These are phyloP conservation scores for Cinara cedri DNA, from an alignment of 2,888 invertebrate genomes.

Conservation along the genomic window DNA sequence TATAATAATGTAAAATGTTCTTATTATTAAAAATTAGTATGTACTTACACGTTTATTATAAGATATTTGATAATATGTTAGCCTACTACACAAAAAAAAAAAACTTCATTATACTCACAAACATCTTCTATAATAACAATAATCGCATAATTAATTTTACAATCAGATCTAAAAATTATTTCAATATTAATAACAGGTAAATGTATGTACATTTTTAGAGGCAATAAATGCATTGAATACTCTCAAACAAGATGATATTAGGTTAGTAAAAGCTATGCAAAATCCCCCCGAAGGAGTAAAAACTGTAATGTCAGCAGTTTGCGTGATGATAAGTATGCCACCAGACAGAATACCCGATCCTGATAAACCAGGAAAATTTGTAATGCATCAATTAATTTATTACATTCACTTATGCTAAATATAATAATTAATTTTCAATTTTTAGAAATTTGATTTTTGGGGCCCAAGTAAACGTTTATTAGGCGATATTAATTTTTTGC, in stretches of 20 bases:
- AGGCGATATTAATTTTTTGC: slow-evolving; percentile 81
- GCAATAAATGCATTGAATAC: slow-evolving; percentile 78
- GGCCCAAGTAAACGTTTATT: slow-evolving; percentile 81
- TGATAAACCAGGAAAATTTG: slow-evolving; percentile 64
- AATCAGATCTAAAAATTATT: no score
- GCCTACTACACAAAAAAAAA: no score
- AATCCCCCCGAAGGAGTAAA: slow-evolving; percentile 85
- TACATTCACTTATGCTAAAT: neutral
- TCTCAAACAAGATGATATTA: slow-evolving; percentile 82
- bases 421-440: slow-evolving; percentile 60
- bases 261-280: slow-evolving; percentile 87
- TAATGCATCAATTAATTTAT: neutral
- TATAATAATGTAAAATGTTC: no score
- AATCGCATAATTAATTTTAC: no score
- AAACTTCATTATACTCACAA: no score
- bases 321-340: slow-evolving; percentile 80
- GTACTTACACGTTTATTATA: no score
- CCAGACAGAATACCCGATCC: slow-evolving; percentile 80
- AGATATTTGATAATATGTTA: no score
- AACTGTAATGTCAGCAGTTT: slow-evolving; percentile 82
- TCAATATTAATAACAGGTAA: no score
- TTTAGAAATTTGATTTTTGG: slow-evolving; percentile 77
- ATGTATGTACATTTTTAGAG: slow-evolving; percentile 57
- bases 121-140: no score
- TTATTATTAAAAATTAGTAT: no score